These are phyloP conservation scores for Podarcis muralis DNA, from an alignment of 2,113 vertebrate species.

Conservation along the genomic window DNA sequence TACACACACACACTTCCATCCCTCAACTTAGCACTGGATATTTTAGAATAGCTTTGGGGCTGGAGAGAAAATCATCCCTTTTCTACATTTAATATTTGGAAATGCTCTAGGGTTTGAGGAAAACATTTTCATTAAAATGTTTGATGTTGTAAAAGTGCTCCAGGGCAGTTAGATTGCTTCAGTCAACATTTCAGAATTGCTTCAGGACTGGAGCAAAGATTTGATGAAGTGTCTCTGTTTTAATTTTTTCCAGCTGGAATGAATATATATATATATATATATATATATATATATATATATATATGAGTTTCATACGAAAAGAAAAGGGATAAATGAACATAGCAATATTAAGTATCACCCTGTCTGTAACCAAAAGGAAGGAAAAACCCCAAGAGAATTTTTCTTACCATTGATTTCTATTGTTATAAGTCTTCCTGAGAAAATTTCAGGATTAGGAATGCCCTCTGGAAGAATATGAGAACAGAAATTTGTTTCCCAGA, in stretches of 20 bases:
- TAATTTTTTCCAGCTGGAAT: constrained; percentile 65
- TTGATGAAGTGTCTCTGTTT: constrained; percentile 68
- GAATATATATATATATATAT: constrained; percentile 23
- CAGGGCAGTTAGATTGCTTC: constrained; percentile 66
- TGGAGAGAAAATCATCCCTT: constrained; percentile 53
- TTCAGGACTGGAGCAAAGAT: constrained; percentile 64
- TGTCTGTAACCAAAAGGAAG: constrained; percentile 26
- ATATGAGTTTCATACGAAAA: constrained; percentile 40
- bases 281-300: too few relatives aligned
- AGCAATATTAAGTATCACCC: constrained; percentile 51
- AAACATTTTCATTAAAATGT: constrained; percentile 73
- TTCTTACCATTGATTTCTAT: too few relatives aligned
- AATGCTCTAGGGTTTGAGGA: constrained; percentile 70
- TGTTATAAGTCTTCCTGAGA: too few relatives aligned
- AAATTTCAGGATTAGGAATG: too few relatives aligned
- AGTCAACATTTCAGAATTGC: constrained; percentile 68
- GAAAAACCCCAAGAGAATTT: not conserved
- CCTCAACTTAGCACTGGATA: constrained; percentile 17
- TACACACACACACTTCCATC: too few relatives aligned
- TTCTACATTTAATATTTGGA: constrained; percentile 71
- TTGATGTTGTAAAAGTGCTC: constrained; percentile 73
- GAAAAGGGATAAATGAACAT: constrained; percentile 52
- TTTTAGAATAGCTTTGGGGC: constrained; percentile 53
- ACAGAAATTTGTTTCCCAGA: too few relatives aligned
- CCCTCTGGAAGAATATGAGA: too few relatives aligned